A percentile compares a stretch with the other conserved stretches of the same genome.
phyloP scores from a whole-genome alignment of 2,888 invertebrate species.

The Eilema sororculum region DNA sequence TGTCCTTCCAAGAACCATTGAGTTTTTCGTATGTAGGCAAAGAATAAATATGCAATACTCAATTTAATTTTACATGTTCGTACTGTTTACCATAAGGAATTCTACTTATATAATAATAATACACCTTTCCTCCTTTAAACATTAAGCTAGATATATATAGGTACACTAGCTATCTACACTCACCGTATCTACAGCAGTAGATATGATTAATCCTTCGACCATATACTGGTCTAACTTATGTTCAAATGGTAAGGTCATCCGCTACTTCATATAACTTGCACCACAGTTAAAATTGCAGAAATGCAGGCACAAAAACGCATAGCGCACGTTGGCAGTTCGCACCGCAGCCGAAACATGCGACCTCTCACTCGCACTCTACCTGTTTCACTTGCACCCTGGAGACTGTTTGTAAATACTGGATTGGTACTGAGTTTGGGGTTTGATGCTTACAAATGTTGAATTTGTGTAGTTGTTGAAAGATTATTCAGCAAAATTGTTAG shows the following conservation, averaged over 20 bases:
- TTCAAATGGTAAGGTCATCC: neutral
- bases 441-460: neutral
- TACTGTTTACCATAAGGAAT: too few relatives aligned
- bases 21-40: too few relatives aligned
- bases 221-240: too few relatives aligned
- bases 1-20: too few relatives aligned
- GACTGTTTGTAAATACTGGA: conserved; percentile 65
- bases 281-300: conserved; percentile 70
- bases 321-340: conserved; percentile 76
- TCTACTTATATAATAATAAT: too few relatives aligned
- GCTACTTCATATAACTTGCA: conserved; percentile 48
- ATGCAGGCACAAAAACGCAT: conserved; percentile 81
- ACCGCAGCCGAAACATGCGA: conserved; percentile 63
- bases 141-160: too few relatives aligned
- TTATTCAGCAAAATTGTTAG: neutral
- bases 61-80: too few relatives aligned
- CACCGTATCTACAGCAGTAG: too few relatives aligned
- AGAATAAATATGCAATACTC: too few relatives aligned
- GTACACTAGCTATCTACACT: neutral
- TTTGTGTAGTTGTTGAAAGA: neutral
- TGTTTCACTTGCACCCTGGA: conserved; percentile 60
- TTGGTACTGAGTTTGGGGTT: conserved; percentile 3
- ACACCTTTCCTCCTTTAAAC: too few relatives aligned
- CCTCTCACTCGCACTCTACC: conserved; percentile 59
- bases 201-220: too few relatives aligned